Evolutionary conservation across 2,888 invertebrate species (phyloP), one percentile per base, ranked within the genome.

Genomic region (Mamestra brassicae): DNA sequence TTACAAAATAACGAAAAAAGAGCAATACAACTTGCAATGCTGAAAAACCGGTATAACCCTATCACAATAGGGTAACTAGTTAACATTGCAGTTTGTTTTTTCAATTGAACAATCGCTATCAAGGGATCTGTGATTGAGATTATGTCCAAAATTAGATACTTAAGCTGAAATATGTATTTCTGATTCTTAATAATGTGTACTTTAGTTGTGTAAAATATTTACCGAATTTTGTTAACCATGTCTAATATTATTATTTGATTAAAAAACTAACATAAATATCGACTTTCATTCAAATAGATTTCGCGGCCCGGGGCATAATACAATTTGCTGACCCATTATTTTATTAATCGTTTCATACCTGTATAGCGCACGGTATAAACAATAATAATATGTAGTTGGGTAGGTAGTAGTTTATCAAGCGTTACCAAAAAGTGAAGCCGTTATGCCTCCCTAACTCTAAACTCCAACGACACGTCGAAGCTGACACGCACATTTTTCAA

Each of bases 51-150:
- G 17, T 38, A 11, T 52, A 54, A 54, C 34, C 36, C 13, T 17
- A n/a, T 72, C 34, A 55, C 34, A 7, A 45, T 57, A 15, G 55
- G 42, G 6, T 54, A 60, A 45, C 26, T 66, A 55, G 54, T 55
- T 47, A 60, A 13, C 54, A 38, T 58, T 13, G 71, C 52, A 57
- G 50, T 42, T 57, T 45, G 45, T 61, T 57, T 62, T 69, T 61
- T 63, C 17, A 62, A 42, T 60, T 64, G 17, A 26, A 42, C 26
- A 4, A 58, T 76, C 17, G 11, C 42, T 60, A 13, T 45, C 26
- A 34, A 50, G 8, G 34, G 34, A 52, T 71, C 85, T 86, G 87
- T 82, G 87, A 82, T 85, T 71, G 57, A 79, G 42, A 73, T 80
- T 71, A 69, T 55, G 38, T 61, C 50, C 71, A 62, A 74, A 52